Evolutionary conservation across 1,140 invertebrate genomes (phyloP).

Genomic region (Scaptomyza pallida): DNA sequence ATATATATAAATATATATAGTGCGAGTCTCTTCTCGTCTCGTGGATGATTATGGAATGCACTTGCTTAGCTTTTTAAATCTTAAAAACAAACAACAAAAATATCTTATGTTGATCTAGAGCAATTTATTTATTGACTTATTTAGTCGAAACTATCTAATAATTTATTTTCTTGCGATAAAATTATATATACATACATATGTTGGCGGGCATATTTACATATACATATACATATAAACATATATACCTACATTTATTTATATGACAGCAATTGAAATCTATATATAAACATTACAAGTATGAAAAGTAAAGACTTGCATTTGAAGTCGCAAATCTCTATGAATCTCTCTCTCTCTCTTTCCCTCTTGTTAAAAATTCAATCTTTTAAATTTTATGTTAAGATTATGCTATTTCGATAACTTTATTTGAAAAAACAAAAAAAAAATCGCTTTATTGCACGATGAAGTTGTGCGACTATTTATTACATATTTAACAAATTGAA

Average conservation of each 20-base stretch:
- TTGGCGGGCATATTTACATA: conserved; percentile 36
- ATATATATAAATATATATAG: conserved; percentile 9
- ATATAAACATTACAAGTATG: neutral
- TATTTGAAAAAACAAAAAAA: too few species aligned
- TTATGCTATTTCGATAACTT: conserved; percentile 24
- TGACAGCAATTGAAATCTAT: conserved; percentile 2
- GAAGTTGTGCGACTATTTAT: conserved; percentile 44
- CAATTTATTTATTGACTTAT: conserved; percentile 79
- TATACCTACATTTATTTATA: conserved; percentile 38
- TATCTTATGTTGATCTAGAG: conserved; percentile 74
- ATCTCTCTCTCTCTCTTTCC: conserved; percentile 4
- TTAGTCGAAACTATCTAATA: conserved; percentile 58
- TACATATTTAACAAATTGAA: conserved; percentile 53
- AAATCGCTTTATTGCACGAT: conserved; percentile 42
- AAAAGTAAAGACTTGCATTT: conserved; percentile 6
- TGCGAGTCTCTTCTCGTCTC: neutral
- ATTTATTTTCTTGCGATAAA: conserved; percentile 47
- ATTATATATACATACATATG: too few species aligned
- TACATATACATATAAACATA: conserved; percentile 14
- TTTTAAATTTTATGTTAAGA: conserved; percentile 16
- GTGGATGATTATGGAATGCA: conserved; percentile 17
- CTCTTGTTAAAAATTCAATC: neutral
- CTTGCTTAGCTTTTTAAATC: conserved; percentile 74
- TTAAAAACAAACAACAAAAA: too few species aligned
- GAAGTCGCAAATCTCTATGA: conserved; percentile 34